A percentile compares a stretch with the other conserved stretches of the same genome.
These are phyloP conservation scores for Mactra quadrangularis DNA, from an alignment of 1,140 invertebrate genomes.

Conservation along the genomic window DNA sequence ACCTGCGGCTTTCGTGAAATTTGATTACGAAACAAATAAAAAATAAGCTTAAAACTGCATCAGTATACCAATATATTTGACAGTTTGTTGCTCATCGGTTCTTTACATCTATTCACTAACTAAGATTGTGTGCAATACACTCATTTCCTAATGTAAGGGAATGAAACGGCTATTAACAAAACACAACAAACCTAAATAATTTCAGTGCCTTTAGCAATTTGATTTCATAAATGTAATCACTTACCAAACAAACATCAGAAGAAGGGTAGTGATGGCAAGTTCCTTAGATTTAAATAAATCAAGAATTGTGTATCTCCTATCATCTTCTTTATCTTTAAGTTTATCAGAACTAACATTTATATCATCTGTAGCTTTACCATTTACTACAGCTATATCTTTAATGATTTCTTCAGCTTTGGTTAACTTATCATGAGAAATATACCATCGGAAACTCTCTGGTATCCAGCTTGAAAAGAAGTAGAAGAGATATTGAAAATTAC, in stretches of 20 bases:
- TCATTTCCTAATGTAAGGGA: too few species aligned
- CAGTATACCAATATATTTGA: too few species aligned
- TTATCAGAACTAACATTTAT: background rate
- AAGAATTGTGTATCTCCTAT: slow-evolving; percentile 19
- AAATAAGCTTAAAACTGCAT: too few species aligned
- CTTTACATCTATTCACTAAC: too few species aligned
- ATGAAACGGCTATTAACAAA: too few species aligned
- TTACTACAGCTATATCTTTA: background rate
- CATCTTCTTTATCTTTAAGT: background rate
- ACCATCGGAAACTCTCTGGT: slow-evolving; percentile 48
- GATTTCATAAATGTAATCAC: too few species aligned
- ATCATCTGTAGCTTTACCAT: background rate
- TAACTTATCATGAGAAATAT: slow-evolving; percentile 8
- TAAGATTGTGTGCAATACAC: too few species aligned
- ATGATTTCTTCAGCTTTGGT: slow-evolving; percentile 6
- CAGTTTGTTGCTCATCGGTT: too few species aligned
- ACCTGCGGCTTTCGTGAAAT: too few species aligned
- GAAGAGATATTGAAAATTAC: background rate
- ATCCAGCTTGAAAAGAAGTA: background rate
- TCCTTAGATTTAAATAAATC: slow-evolving; percentile 24
- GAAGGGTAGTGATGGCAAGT: background rate
- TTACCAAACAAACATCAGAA: slow-evolving; percentile 16
- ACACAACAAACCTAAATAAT: too few species aligned
- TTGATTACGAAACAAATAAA: too few species aligned
- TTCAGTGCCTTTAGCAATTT: too few species aligned